These are phyloP conservation scores for Spicauda simplicius DNA, from an alignment of 2,888 invertebrate species.

Conservation along the genomic window DNA sequence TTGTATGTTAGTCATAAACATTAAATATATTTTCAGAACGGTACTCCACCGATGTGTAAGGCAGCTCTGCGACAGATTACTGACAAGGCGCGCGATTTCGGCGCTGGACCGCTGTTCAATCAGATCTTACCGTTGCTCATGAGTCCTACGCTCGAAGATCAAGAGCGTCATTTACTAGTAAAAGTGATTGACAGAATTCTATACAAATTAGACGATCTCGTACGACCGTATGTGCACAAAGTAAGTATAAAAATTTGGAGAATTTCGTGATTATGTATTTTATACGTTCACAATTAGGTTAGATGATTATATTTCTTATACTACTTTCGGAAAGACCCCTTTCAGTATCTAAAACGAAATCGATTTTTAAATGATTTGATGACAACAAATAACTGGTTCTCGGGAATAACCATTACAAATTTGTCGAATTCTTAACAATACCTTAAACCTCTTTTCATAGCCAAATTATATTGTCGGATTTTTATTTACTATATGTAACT, in stretches of 20 bases:
- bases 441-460: too few relatives aligned
- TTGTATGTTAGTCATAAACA: neutral
- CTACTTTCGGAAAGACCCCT: too few relatives aligned
- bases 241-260: slow-evolving; percentile 61
- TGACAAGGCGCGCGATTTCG: slow-evolving; percentile 99
- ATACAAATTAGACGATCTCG: slow-evolving; percentile 99
- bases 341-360: too few relatives aligned
- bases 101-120: slow-evolving; percentile 99
- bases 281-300: neutral
- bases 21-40: slow-evolving; percentile 86
- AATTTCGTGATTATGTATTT: neutral
- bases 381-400: too few relatives aligned
- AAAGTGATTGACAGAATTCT: slow-evolving; percentile 99
- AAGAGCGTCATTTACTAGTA: slow-evolving; percentile 98
- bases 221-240: slow-evolving; percentile 99
- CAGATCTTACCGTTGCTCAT: slow-evolving; percentile 99
- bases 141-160: slow-evolving; percentile 99
- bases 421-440: too few relatives aligned
- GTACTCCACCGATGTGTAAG: slow-evolving; percentile 99
- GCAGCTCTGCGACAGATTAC: slow-evolving; percentile 98
- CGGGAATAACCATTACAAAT: too few relatives aligned
- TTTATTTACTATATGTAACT: neutral
- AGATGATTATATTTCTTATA: too few relatives aligned
- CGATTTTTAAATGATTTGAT: too few relatives aligned
- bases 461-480: too few relatives aligned